Evolutionary conservation across 2,888 invertebrate species (phyloP), one percentile per base, ranked within the genome.

Genomic region (Eutolmus rufibarbis): DNA sequence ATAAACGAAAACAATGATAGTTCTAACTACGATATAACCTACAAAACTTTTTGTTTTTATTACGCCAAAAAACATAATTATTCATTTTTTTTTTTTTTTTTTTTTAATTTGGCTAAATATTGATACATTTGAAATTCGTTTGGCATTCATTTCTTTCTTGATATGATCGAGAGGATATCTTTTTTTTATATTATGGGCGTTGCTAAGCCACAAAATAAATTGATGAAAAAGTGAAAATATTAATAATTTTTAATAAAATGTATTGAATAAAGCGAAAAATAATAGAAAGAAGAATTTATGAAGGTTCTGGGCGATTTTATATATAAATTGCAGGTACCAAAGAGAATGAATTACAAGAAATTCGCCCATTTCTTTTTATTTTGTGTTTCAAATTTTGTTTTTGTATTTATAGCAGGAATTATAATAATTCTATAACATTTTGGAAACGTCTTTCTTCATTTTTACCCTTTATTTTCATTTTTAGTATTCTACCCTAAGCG

Each of bases 101-200:
- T 76, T 76, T 76, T 76, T 8, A 66, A 66, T 66, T 66, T 66
- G 9, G 66, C 66, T 66, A 66, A 66, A 66, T 66, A 66, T 66
- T 66, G 66, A 66, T 66, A 66, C 19, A 66, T 66, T 66, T 19
- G 66, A 66, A 66, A 66, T 66, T 66, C 66, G 66, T 66, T 66
- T 66, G 66, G 66, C 66, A 66, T 66, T 66, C 28, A 66, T 66
- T 66, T 66, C 66, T 23, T 66, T 51, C 16, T 81, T 81, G 81
- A 81, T 81, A 81, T 81, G 81, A 34, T 81, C 34, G 51, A 31
- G 31, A 34, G 81, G 81, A 51, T 81, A 81, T 81, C 51, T 66
- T 66, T 66, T 23, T 66, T 66, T 51, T n/a, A 51, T n/a, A 19
- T 51, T 51, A 46, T 46, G 4, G 66, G 66, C 66, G 28, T 66